Evolutionary conservation across 2,888 invertebrate genomes (phyloP).

Genomic region (Azorinus chamasolen): DNA sequence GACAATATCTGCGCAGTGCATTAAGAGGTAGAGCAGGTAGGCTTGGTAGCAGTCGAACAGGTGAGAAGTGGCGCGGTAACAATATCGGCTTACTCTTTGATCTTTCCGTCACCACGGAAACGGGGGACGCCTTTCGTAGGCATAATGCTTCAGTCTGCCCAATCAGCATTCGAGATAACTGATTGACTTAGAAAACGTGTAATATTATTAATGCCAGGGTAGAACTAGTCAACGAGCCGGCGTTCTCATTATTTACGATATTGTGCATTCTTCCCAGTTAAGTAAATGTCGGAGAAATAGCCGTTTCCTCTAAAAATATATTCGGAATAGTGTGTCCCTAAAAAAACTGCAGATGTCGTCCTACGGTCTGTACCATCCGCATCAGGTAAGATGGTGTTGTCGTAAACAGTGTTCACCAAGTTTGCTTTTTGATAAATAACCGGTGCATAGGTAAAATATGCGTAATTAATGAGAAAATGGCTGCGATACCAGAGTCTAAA

Average conservation of each 20-base stretch:
- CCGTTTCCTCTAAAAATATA: constrained; percentile 12
- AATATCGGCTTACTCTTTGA: constrained; percentile 51
- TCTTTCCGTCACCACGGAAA: constrained; percentile 49
- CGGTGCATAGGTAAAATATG: constrained; percentile 33
- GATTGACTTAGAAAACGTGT: constrained; percentile 57
- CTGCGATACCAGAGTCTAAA: not conserved
- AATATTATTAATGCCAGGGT: constrained; percentile 53
- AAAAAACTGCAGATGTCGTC: constrained; percentile 48
- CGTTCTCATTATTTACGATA: constrained; percentile 58
- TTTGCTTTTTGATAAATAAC: constrained; percentile 49
- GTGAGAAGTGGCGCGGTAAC: constrained; percentile 53
- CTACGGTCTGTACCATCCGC: constrained; percentile 61
- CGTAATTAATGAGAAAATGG: constrained; percentile 47
- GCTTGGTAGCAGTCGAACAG: constrained; percentile 32
- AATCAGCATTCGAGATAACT: constrained; percentile 49
- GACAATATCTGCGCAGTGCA: too few species aligned
- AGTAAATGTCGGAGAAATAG: constrained; percentile 12
- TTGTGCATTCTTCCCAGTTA: constrained; percentile 12
- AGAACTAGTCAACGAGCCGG: constrained; percentile 30
- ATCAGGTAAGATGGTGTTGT: constrained; percentile 49
- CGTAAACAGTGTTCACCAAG: constrained; percentile 28
- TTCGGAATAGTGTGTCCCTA: constrained; percentile 22
- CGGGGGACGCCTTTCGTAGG: constrained; percentile 53
- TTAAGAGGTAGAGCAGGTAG: too few species aligned
- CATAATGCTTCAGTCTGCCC: constrained; percentile 48